Conservation (phyloP, 2,888 invertebrate genomes). For the Argyresthia goedartella region DNA sequence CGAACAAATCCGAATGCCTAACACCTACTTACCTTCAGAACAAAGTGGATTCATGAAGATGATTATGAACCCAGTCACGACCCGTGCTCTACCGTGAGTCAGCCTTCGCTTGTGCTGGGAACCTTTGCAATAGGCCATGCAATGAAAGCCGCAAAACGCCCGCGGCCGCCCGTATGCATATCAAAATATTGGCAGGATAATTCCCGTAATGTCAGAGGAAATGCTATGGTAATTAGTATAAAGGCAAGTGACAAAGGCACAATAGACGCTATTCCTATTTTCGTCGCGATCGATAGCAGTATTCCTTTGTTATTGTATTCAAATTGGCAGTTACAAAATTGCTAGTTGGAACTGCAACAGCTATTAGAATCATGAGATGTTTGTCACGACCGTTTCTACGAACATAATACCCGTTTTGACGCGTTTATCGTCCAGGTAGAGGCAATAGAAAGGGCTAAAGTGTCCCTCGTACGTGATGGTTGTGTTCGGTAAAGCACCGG, state of each 20-base stretch:
- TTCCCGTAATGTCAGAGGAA: neutral
- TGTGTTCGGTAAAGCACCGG: neutral
- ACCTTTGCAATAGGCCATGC: conserved; percentile 3
- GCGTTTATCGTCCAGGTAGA: no score
- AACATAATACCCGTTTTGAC: no score
- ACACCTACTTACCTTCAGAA: conserved; percentile 1
- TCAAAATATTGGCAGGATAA: conserved; percentile 3
- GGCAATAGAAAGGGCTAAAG: conserved; percentile 2
- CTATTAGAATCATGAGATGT: no score
- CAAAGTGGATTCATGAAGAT: conserved; percentile 1
- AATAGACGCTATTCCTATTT: neutral
- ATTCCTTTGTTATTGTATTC: no score
- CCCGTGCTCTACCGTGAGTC: conserved; percentile 5
- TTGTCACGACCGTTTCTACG: no score
- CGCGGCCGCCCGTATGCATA: neutral
- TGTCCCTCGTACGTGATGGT: conserved; percentile 2
- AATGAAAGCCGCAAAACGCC: neutral
- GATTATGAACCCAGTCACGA: conserved; percentile 5
- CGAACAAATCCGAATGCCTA: neutral
- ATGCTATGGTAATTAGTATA: neutral
- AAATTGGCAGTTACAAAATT: no score
- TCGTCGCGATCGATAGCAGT: neutral
- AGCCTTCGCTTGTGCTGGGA: conserved; percentile 7
- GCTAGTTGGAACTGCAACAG: no score
- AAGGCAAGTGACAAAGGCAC: neutral